Base-by-base conservation (phyloP, 2,797 vertebrate genomes). In the Bufotes viridis region DNA sequence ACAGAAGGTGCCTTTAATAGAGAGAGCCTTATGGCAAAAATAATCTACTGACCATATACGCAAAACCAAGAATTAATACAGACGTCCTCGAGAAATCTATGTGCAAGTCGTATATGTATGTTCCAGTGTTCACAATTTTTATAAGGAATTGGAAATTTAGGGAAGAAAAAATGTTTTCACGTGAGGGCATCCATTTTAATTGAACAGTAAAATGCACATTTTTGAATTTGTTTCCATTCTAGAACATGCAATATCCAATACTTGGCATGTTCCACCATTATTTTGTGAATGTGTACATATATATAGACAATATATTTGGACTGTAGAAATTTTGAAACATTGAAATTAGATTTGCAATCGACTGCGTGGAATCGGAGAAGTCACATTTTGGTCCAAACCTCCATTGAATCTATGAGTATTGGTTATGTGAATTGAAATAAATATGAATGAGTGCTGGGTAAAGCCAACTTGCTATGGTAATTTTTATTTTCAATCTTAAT, bases 281-380 rank as follows among this genome's bases (percentile, higher is more conserved):
- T 85, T 78, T 85, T 85, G 84, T 65, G 72, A 78, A 85, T 78
- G 72, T 85, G 84, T 85, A 78, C 74, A 85, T 78, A 85, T 67
- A 69, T 51, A 72, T 70, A 57, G 24, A 85, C 60, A 55, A 53
- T 78, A 78, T 61, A 65, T 85, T 67, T 85, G 84, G n/a, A 85
- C 84, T 65, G 84, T 85, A 85, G 72, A 78, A 53, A 81, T 63
- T 63, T 85, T 83, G 53, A 74, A 78, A n/a, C 74, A 61, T 76
- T 65, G 49, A 84, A 61, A 58, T 60, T 78, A 76, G 74, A 78
- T 85, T 85, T 65, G 63, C 42, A 65, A 78, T 78, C 12, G 49
- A 34, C 58, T 3, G 5, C 55, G 74, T 85, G 49, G 22, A 84
- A 75, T 49, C 14, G 13, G 34, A 63, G 8, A 24, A 75, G 42